phyloP scores from a whole-genome alignment of 92 coral and sea anemone genomes.

The Palythoa grandiflora region DNA sequence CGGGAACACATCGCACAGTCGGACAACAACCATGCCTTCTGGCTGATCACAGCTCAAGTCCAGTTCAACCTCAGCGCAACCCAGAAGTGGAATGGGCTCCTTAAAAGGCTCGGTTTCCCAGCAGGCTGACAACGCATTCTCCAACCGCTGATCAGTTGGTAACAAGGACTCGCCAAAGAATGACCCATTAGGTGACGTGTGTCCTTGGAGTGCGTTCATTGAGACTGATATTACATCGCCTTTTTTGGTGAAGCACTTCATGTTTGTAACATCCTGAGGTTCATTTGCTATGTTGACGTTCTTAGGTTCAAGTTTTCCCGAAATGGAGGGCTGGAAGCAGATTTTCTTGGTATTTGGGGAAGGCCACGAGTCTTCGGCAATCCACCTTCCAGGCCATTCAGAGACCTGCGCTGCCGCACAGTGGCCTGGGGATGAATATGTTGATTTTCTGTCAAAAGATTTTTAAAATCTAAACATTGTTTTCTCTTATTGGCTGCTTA shows the following conservation, averaged over 20 bases:
- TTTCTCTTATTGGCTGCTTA: no score
- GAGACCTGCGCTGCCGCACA: constrained; percentile 56
- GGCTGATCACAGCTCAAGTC: constrained; percentile 74
- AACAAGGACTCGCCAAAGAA: constrained; percentile 51
- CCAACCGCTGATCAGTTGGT: constrained; percentile 72
- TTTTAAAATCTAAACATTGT: no score
- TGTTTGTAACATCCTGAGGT: not conserved
- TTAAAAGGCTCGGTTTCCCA: constrained; percentile 71
- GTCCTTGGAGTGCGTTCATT: constrained; percentile 35
- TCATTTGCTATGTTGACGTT: not conserved
- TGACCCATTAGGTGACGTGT: not conserved
- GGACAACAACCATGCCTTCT: constrained; percentile 61
- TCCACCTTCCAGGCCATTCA: constrained; percentile 86
- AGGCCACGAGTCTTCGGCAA: constrained; percentile 85
- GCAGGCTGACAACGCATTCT: constrained; percentile 74
- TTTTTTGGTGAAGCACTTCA: not conserved
- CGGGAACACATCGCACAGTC: constrained; percentile 84
- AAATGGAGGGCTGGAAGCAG: constrained; percentile 40
- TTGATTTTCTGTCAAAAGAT: no score
- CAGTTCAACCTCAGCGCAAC: constrained; percentile 66
- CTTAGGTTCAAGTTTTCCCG: constrained; percentile 35
- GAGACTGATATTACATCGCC: not conserved
- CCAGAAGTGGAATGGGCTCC: constrained; percentile 67
- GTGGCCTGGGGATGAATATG: constrained; percentile 52
- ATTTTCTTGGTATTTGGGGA: constrained; percentile 66